Conservation (phyloP, 2,113 vertebrate species). For the Athene cunicularia region DNA sequence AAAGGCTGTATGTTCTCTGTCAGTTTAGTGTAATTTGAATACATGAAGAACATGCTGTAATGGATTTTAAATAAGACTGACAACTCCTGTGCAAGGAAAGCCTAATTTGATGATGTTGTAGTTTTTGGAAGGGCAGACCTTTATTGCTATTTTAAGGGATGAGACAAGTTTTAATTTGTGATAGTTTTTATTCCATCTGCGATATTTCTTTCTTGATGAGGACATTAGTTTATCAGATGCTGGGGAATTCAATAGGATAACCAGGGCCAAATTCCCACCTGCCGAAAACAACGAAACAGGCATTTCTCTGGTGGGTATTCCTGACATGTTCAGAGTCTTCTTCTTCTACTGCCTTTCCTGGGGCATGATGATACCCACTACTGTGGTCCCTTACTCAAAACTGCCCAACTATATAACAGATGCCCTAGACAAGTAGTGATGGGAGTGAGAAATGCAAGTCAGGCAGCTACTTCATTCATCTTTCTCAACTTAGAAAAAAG, state of each 20-base stretch:
- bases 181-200: neutral
- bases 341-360: neutral
- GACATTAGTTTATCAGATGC: neutral
- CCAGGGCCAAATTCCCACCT: neutral
- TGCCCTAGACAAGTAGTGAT: neutral
- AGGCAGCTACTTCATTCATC: neutral
- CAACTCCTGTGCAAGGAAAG: neutral
- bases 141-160: neutral
- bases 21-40: neutral
- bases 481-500: conserved; percentile 21
- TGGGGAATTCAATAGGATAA: neutral
- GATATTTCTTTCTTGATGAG: neutral
- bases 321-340: neutral
- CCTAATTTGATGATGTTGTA: neutral
- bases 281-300: neutral
- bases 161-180: neutral
- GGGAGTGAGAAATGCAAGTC: neutral
- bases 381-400: neutral
- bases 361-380: neutral
- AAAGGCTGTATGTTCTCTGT: neutral
- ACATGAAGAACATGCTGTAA: neutral
- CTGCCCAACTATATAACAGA: neutral
- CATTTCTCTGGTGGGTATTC: neutral
- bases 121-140: neutral
- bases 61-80: neutral